Conservation (phyloP, 2,888 invertebrate genomes). For the Masnerella sp. region DNA sequence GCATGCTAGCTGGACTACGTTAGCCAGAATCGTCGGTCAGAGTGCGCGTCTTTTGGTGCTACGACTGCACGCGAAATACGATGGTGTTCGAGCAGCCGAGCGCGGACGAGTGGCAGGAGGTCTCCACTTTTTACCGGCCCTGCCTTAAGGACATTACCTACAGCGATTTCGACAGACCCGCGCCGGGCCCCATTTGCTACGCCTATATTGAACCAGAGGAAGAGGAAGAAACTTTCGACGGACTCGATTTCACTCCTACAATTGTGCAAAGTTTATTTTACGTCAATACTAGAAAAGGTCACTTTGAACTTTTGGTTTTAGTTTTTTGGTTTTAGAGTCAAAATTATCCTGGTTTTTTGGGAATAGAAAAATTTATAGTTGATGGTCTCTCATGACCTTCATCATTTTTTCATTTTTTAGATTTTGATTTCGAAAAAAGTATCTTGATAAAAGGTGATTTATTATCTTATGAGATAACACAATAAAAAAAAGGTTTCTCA, state of each 20-base stretch:
- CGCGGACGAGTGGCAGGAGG: conserved; percentile 69
- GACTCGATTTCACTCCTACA: conserved; percentile 81
- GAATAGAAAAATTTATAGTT: no score
- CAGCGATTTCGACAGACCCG: conserved; percentile 83
- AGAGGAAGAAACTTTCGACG: conserved; percentile 72
- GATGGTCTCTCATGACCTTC: no score
- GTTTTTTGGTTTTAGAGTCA: no score
- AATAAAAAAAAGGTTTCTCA: no score
- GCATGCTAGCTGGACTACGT: no score
- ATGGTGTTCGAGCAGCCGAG: conserved; percentile 66
- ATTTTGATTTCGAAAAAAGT: no score
- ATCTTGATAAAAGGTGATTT: no score
- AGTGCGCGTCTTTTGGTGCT: conserved; percentile 1
- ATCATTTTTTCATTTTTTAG: no score
- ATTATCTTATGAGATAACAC: no score
- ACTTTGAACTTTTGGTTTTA: no score
- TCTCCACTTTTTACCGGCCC: conserved; percentile 72
- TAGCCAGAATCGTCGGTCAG: no score
- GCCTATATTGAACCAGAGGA: conserved; percentile 63
- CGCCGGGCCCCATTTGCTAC: conserved; percentile 80
- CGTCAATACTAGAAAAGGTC: conserved; percentile 84
- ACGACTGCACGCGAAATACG: conserved; percentile 52
- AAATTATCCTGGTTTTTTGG: conserved; percentile 18
- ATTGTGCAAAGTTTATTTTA: conserved; percentile 82
- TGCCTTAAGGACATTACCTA: conserved; percentile 81